Percentiles rank a stretch among this genome's conserved stretches.
These are phyloP conservation scores for Parelbella ahira DNA, from an alignment of 2,888 invertebrate species.

Conservation along the genomic window DNA sequence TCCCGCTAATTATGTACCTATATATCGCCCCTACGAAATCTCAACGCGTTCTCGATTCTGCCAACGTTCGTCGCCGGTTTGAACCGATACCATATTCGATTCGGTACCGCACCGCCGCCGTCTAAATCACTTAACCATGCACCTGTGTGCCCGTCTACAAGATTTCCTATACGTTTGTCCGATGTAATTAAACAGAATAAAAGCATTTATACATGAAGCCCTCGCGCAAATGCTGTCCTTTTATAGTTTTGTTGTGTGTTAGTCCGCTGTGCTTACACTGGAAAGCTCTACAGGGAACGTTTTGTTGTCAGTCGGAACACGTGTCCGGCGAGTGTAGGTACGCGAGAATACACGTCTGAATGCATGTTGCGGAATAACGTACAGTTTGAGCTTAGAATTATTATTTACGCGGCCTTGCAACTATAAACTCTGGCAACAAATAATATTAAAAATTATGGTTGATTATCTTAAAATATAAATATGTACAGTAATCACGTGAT, in stretches of 20 bases:
- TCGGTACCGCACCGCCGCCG: slow-evolving; percentile 28
- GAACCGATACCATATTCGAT: slow-evolving; percentile 47
- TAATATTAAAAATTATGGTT: no score
- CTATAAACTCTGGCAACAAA: no score
- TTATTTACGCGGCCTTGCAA: no score
- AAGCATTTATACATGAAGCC: slow-evolving; percentile 13
- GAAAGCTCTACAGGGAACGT: slow-evolving; percentile 15
- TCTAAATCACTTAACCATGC: slow-evolving; percentile 23
- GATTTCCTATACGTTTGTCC: slow-evolving; percentile 15
- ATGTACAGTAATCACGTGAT: no score
- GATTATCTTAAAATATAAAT: no score
- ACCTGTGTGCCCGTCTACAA: slow-evolving; percentile 15
- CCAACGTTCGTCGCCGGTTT: slow-evolving; percentile 43
- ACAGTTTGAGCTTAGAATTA: no score
- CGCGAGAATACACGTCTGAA: slow-evolving; percentile 13
- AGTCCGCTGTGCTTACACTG: slow-evolving; percentile 12
- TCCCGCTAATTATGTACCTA: slow-evolving; percentile 68
- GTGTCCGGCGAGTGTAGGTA: slow-evolving; percentile 17
- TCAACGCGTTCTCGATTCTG: slow-evolving; percentile 58
- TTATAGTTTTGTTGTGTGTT: slow-evolving; percentile 19
- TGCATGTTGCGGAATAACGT: slow-evolving; percentile 12
- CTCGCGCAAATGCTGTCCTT: slow-evolving; percentile 14
- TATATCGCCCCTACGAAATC: slow-evolving; percentile 60
- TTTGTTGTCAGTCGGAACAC: slow-evolving; percentile 24
- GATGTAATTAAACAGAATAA: slow-evolving; percentile 23